Percentiles rank a stretch among this genome's conserved stretches.
phyloP scores from a whole-genome alignment of 2,113 vertebrate genomes.

The Salvelinus alpinus region DNA sequence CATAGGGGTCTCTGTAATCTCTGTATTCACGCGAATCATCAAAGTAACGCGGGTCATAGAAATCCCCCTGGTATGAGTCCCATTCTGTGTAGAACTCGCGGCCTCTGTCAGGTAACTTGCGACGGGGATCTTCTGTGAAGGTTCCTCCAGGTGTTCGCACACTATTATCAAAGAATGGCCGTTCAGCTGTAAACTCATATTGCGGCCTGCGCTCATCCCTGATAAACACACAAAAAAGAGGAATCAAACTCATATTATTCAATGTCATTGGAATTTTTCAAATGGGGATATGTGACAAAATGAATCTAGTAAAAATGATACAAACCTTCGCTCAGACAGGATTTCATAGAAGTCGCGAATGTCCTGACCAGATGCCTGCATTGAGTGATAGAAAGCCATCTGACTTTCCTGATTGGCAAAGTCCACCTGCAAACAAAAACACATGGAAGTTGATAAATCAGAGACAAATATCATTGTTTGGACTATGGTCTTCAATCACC shows the following conservation, averaged over 20 bases:
- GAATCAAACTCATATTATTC: background rate
- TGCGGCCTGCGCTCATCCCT: slow-evolving; percentile 92
- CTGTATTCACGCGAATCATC: slow-evolving; percentile 93
- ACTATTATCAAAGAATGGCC: slow-evolving; percentile 87
- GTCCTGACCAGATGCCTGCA: slow-evolving; percentile 98
- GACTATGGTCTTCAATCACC: background rate
- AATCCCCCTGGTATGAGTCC: slow-evolving; percentile 95
- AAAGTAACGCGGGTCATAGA: slow-evolving; percentile 93
- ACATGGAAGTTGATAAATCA: background rate
- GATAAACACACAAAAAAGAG: slow-evolving; percentile 40
- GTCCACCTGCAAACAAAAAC: slow-evolving; percentile 80
- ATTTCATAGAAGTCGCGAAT: slow-evolving; percentile 97
- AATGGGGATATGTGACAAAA: background rate
- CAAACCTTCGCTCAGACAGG: slow-evolving; percentile 90
- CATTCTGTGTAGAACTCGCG: slow-evolving; percentile 94
- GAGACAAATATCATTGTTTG: background rate
- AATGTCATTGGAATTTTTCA: background rate
- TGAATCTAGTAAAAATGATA: slow-evolving; percentile 9
- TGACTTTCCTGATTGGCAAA: slow-evolving; percentile 99
- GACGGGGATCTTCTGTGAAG: slow-evolving; percentile 88
- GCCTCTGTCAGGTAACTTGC: slow-evolving; percentile 89
- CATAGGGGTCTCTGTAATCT: slow-evolving; percentile 94
- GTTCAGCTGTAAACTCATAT: slow-evolving; percentile 89
- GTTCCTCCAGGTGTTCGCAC: slow-evolving; percentile 83
- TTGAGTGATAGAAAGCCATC: slow-evolving; percentile 96